Base-by-base conservation (phyloP, 1,140 invertebrate species). In the Brachionus sp. region DNA sequence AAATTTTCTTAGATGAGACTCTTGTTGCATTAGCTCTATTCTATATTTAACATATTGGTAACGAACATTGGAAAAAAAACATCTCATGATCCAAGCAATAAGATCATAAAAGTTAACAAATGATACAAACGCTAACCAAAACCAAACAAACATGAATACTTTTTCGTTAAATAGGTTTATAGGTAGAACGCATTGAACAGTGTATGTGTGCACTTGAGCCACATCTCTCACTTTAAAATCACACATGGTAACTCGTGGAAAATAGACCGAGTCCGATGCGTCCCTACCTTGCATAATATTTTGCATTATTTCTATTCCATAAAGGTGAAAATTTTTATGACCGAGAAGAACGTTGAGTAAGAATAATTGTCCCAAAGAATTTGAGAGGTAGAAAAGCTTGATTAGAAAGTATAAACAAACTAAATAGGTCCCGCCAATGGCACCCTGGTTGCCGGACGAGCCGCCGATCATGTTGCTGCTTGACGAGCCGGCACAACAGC, bases 341-440 rank as follows among this genome's bases (percentile, higher is more conserved):
- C 88, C 87, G 7, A 88, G 84, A 50, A 89, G 88, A 33, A 86
- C 68, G 82, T 89, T 87, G 23, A 89, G 84, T 50, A 89, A 84
- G 82, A 88, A 89, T 12, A 89, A 85, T 84, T 89, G 88, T 37
- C 87, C 84, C n/a, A 89, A 84, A 10, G 89, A 88, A 83, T 88
- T 89, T 19, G 84, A 86, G 42, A 88, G 66, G 80, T 89, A 88
- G 53, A 89, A 84, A 68, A 88, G 62, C 84, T 88, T 89, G 46
- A 88, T 88, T 77, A 88, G 86, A 37, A 89, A 85, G 64, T 88
- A 88, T 19, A 88, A 82, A 66, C 86, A 85, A 7, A 87, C 86
- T 5, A 88, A 86, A 82, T 88, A 88, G 25, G 86, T 85, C n/a
- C 87, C 86, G 85, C 86, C 85, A 12, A 64, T 64, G 13, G 57